These are phyloP conservation scores for Drosophila ustulata DNA, from an alignment of 2,888 invertebrate genomes.

Conservation along the genomic window DNA sequence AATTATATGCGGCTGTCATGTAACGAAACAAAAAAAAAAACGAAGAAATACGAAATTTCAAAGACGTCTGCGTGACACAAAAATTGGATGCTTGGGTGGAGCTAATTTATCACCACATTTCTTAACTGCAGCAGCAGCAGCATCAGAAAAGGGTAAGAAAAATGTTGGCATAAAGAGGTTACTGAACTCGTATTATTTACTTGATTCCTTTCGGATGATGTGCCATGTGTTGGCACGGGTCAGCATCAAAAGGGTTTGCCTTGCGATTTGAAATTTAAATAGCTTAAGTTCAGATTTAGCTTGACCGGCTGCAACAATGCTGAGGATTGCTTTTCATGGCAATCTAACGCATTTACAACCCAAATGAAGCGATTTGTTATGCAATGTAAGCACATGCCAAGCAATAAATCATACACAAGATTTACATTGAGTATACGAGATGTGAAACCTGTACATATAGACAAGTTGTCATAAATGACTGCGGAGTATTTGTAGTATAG, in stretches of 20 bases:
- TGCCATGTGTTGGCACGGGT: conserved; percentile 18
- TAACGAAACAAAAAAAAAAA: conserved; percentile 9
- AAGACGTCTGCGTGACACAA: conserved; percentile 23
- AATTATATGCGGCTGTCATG: conserved; percentile 22
- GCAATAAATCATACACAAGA: conserved; percentile 17
- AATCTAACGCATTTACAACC: conserved; percentile 13
- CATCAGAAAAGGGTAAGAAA: conserved; percentile 31
- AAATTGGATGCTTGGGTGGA: conserved; percentile 12
- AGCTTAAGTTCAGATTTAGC: conserved; percentile 47
- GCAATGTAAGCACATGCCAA: conserved; percentile 20
- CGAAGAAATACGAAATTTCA: conserved; percentile 9
- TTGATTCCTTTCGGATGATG: conserved; percentile 22
- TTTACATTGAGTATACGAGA: conserved; percentile 14
- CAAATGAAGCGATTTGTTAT: conserved; percentile 42
- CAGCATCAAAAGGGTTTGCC: conserved; percentile 31
- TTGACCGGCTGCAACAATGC: conserved; percentile 26
- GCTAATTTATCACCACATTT: conserved; percentile 45
- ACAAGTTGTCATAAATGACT: conserved; percentile 7
- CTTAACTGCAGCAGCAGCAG: conserved; percentile 1
- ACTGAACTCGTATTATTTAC: conserved; percentile 38
- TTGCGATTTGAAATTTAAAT: conserved; percentile 56
- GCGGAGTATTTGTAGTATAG: conserved; percentile 13
- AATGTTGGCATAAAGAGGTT: conserved; percentile 46
- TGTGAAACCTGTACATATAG: not conserved
- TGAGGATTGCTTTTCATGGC: conserved; percentile 16